Percentiles rank a stretch among this genome's conserved stretches.
These are phyloP conservation scores for Pseudochromis fuscus DNA, from an alignment of 2,797 vertebrate species.

Conservation along the genomic window DNA sequence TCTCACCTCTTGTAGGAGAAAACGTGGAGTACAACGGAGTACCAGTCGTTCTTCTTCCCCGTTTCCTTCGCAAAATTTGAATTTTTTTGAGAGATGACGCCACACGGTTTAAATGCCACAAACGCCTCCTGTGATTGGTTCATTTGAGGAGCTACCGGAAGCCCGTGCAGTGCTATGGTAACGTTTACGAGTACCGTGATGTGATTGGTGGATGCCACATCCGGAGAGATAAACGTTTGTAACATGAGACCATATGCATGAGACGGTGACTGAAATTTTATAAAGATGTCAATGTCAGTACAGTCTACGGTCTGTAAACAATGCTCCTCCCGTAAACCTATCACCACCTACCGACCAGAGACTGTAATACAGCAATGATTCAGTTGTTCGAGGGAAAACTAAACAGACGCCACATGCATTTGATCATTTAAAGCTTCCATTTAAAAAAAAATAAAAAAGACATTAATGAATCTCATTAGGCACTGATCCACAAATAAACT, in stretches of 20 bases:
- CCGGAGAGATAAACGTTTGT: neutral
- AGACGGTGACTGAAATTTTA: no score
- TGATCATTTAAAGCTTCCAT: no score
- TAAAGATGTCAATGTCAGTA: no score
- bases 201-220: conserved; percentile 68
- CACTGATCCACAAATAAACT: no score
- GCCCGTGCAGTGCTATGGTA: neutral
- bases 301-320: no score
- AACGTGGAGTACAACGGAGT: neutral
- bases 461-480: no score
- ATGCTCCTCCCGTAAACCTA: neutral
- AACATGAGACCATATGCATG: no score
- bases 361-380: no score
- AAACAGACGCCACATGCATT: no score
- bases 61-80: conserved; percentile 34
- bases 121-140: conserved; percentile 68
- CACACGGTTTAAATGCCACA: conserved; percentile 71
- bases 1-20: conserved; percentile 34
- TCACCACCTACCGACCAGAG: conserved; percentile 44
- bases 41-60: fast-evolving
- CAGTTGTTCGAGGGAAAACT: no score
- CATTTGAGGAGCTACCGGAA: conserved; percentile 41
- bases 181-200: conserved; percentile 7
- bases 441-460: no score
- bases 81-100: conserved; percentile 45